Evolutionary conservation across 2,888 invertebrate genomes (phyloP).

Genomic region (Acleris emargana): DNA sequence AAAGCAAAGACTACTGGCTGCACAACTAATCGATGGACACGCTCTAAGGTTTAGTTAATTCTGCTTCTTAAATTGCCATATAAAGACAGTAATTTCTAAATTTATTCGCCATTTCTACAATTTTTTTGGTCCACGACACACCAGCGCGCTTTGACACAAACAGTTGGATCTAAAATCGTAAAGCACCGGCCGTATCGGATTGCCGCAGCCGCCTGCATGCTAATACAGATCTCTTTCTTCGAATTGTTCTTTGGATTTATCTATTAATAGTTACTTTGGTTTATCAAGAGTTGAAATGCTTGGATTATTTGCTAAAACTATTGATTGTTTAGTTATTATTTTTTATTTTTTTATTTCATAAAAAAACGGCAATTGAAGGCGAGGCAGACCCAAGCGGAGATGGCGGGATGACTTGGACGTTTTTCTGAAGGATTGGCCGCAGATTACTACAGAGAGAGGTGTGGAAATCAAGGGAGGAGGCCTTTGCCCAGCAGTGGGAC

Average conservation of each 20-base stretch:
- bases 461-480: too few species aligned
- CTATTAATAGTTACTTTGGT: constrained; percentile 4
- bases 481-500: too few species aligned
- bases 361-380: too few species aligned
- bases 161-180: constrained; percentile 82
- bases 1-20: too few species aligned
- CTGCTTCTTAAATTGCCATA: neutral
- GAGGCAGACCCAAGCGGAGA: too few species aligned
- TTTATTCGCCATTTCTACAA: constrained; percentile 38
- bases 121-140: constrained; percentile 41
- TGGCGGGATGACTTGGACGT: too few species aligned
- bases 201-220: constrained; percentile 76
- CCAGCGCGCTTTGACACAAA: constrained; percentile 76
- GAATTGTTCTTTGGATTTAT: constrained; percentile 14
- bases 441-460: too few species aligned
- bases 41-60: too few species aligned
- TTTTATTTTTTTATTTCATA: too few species aligned
- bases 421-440: too few species aligned
- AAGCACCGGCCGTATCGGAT: constrained; percentile 74
- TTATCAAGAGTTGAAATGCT: neutral
- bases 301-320: neutral
- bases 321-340: too few species aligned
- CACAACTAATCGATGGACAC: too few species aligned
- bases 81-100: neutral
- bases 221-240: constrained; percentile 55